phyloP scores from a whole-genome alignment of 30 jellyfish, hydroid and myxozoan genomes.

The Mastigias papua region DNA sequence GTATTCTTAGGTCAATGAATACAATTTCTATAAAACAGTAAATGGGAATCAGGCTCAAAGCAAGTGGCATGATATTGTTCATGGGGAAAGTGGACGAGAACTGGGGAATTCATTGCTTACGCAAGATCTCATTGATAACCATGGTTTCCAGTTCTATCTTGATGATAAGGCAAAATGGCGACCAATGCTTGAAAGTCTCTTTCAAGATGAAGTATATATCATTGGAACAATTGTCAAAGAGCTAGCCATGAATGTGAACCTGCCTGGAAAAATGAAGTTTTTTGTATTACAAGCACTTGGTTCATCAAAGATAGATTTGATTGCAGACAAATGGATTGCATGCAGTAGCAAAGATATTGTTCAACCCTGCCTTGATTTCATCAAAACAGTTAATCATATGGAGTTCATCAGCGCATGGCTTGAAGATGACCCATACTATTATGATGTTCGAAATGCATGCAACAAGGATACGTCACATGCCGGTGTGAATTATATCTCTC shows the following conservation, averaged over 20 bases:
- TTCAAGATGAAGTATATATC: slow-evolving; percentile 46
- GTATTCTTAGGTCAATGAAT: background rate
- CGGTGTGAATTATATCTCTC: too few relatives aligned
- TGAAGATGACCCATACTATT: too few relatives aligned
- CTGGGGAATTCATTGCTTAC: slow-evolving; percentile 27
- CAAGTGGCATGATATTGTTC: background rate
- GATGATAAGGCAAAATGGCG: slow-evolving; percentile 24
- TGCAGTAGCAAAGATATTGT: slow-evolving; percentile 3
- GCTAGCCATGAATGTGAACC: background rate
- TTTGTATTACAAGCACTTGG: slow-evolving; percentile 36
- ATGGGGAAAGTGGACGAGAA: slow-evolving; percentile 1
- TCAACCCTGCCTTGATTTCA: slow-evolving; percentile 34
- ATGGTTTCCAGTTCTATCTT: slow-evolving; percentile 48
- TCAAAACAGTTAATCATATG: background rate
- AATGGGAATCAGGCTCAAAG: slow-evolving; percentile 34
- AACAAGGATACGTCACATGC: too few relatives aligned
- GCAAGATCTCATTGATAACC: slow-evolving; percentile 29
- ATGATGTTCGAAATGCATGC: too few relatives aligned
- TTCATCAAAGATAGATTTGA: slow-evolving; percentile 7
- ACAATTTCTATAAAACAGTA: slow-evolving; percentile 1
- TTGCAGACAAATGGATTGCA: slow-evolving; percentile 17
- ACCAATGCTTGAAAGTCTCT: slow-evolving; percentile 21
- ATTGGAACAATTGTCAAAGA: slow-evolving; percentile 50
- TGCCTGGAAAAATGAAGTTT: slow-evolving; percentile 53
- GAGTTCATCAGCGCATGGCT: slow-evolving; percentile 4